Evolutionary conservation across 1,140 invertebrate species (phyloP).

Genomic region (Lysiphlebus fabarum): DNA sequence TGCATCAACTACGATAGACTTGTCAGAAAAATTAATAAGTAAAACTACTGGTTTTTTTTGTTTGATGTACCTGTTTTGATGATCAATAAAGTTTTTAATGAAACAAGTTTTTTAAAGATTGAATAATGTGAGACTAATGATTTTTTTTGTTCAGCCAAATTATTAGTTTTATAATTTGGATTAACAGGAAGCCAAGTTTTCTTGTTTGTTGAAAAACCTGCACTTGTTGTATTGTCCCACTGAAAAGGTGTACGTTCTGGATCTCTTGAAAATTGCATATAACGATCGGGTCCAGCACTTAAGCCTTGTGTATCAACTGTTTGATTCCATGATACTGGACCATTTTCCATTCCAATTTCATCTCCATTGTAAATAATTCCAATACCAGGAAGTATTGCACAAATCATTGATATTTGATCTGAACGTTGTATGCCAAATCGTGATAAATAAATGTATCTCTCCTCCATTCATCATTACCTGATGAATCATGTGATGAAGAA

Average conservation of each 20-base stretch:
- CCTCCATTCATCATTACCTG: constrained; percentile 63
- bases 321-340: constrained; percentile 55
- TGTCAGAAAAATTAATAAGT: constrained; percentile 49
- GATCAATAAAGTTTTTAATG: constrained; percentile 18
- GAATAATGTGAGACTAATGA: constrained; percentile 52
- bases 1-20: constrained; percentile 65
- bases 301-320: constrained; percentile 49
- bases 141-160: constrained; percentile 49
- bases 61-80: constrained; percentile 40
- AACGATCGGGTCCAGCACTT: constrained; percentile 45
- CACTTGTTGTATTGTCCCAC: constrained; percentile 66
- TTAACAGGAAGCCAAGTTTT: constrained; percentile 67
- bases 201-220: constrained; percentile 60
- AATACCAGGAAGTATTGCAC: constrained; percentile 65
- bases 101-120: constrained; percentile 43
- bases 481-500: background rate
- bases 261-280: constrained; percentile 53
- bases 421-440: constrained; percentile 53
- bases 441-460: constrained; percentile 72
- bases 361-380: constrained; percentile 72
- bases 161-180: constrained; percentile 57
- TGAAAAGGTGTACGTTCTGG: constrained; percentile 74
- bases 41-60: constrained; percentile 27
- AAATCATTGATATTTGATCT: constrained; percentile 64
- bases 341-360: constrained; percentile 75